phyloP scores from a whole-genome alignment of 2,113 vertebrate species.

The Eretmochelys imbricata region DNA sequence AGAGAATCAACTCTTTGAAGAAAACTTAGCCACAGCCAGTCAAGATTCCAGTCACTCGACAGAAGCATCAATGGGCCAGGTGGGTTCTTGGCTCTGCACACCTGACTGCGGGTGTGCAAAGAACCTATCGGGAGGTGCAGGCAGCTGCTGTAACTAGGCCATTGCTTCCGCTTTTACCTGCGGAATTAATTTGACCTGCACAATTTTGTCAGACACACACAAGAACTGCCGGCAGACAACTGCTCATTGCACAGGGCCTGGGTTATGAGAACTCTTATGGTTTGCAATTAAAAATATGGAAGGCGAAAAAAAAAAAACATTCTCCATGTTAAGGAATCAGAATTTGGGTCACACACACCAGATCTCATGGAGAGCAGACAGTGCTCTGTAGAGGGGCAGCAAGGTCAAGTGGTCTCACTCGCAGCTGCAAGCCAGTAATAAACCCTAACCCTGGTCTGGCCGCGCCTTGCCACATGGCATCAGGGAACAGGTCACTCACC shows the following conservation, averaged over 20 bases:
- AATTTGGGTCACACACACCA: background rate
- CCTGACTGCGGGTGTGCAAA: rapidly evolving
- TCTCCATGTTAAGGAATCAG: background rate
- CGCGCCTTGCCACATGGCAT: background rate
- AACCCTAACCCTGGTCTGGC: background rate
- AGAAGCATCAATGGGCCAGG: background rate
- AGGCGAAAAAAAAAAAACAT: background rate
- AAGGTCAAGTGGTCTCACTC: background rate
- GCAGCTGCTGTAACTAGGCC: background rate
- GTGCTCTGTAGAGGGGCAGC: background rate
- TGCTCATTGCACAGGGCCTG: background rate
- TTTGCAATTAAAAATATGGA: background rate
- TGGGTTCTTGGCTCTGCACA: too few species aligned
- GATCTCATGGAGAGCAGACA: background rate
- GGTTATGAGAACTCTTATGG: background rate
- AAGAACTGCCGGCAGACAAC: background rate
- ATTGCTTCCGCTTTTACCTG: background rate
- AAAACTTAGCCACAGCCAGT: rapidly evolving
- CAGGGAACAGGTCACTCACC: rapidly evolving
- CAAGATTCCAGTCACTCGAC: rapidly evolving
- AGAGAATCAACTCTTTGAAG: background rate
- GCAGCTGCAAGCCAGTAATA: rapidly evolving
- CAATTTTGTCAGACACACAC: background rate
- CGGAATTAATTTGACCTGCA: background rate
- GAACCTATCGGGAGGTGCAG: background rate